Evolutionary conservation across 1,140 invertebrate genomes (phyloP).

Genomic region (Hirudo medicinalis): DNA sequence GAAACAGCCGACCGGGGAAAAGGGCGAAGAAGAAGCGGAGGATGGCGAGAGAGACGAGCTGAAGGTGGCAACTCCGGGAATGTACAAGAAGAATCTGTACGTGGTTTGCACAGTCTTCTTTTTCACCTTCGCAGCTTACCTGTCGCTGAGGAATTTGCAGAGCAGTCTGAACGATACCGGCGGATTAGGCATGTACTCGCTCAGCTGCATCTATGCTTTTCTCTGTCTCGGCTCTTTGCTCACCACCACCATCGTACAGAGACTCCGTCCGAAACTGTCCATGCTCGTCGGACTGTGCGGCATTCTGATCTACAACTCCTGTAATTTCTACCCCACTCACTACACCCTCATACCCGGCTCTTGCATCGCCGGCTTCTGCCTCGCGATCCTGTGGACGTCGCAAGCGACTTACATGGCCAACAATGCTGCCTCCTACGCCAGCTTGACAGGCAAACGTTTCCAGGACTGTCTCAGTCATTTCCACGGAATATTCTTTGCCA

Average conservation of each 20-base stretch:
- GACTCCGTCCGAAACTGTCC: conserved; percentile 27
- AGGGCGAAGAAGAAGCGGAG: background rate
- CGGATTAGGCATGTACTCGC: conserved; percentile 24
- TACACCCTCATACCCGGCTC: conserved; percentile 30
- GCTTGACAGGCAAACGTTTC: conserved; percentile 26
- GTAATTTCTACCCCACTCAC: conserved; percentile 30
- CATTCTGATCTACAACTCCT: conserved; percentile 28
- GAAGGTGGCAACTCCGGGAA: background rate
- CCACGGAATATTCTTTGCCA: conserved; percentile 32
- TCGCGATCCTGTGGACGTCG: conserved; percentile 31
- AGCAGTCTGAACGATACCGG: conserved; percentile 20
- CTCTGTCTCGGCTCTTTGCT: conserved; percentile 30
- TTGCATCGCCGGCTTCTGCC: conserved; percentile 27
- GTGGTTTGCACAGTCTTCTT: conserved; percentile 7
- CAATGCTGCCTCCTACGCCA: conserved; percentile 28
- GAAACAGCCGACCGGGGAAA: background rate
- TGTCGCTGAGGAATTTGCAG: conserved; percentile 15
- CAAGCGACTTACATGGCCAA: conserved; percentile 29
- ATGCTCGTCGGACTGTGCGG: conserved; percentile 19
- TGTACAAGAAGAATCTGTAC: conserved; percentile 16
- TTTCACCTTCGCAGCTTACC: conserved; percentile 14
- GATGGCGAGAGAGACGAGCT: background rate
- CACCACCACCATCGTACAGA: conserved; percentile 30
- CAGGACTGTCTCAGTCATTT: conserved; percentile 29
- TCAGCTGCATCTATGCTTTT: conserved; percentile 17